Evolutionary conservation across 2,113 vertebrate species (phyloP), one percentile per base, ranked within the genome.

Genomic region (Lophotis ruficrista): DNA sequence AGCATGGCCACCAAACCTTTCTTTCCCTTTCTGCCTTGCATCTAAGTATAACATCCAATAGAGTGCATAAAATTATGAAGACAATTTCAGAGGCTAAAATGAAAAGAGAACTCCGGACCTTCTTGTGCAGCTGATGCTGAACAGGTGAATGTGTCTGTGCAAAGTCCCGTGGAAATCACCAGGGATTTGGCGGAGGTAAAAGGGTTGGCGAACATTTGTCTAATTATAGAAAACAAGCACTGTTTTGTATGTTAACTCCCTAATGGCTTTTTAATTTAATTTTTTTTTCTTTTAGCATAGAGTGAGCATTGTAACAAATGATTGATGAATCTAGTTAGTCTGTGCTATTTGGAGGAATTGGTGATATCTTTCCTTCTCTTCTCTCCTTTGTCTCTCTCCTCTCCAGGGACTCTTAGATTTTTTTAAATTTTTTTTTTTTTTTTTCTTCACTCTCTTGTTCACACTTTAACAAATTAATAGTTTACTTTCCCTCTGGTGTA

Each of bases 201-300:
- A 83, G 58, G 87, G 37, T 45, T 80, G 48, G 13, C 0, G 90
- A 92, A 38, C 92, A 66, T 78, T 93, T 94, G 91, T 81, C 76
- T 82, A 95, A 84, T 96, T 89, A 89, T 37, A 69, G 84, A 89
- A 96, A 95, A 92, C 95, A 94, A 84, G 80, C 60, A 33, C 56
- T 85, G 48, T 60, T 96, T 93, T 82, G 33, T 78, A 45, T 89
- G 95, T 81, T 90, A 82, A 78, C 31, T 94, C 92, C 72, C 91
- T 82, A 76, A 89, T 84, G 91, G 69, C 61, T 93, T 84, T 68
- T 90, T 91, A 91, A 72, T 93, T 83, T 78, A 64, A 18, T 84
- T 94, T 61, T 82, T 84, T 66, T 81, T 53, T 16, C n/a, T 77
- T 88, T 89, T 87, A 86, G 51, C 33, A 3, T 75, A 31, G 69